phyloP scores from a whole-genome alignment of 2,113 vertebrate species.

The Psettodes erumei region DNA sequence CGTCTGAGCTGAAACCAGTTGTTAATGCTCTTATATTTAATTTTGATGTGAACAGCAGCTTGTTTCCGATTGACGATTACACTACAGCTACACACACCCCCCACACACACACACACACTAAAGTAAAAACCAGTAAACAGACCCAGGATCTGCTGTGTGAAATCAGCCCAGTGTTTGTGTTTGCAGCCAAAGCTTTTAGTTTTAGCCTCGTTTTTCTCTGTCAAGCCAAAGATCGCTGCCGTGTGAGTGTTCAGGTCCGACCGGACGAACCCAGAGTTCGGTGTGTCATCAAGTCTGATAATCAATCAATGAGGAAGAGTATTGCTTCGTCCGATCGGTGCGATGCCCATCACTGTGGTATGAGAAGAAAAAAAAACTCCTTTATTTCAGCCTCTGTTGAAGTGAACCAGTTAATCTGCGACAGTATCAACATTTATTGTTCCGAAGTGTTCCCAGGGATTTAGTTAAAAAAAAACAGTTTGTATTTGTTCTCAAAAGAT shows the following conservation, averaged over 20 bases:
- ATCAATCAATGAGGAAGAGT: constrained; percentile 4
- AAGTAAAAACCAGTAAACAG: background rate
- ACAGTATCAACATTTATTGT: too few relatives aligned
- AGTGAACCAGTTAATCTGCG: too few relatives aligned
- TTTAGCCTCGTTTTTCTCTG: background rate
- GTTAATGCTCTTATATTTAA: background rate
- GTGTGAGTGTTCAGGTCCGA: background rate
- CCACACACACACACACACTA: too few relatives aligned
- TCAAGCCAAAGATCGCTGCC: constrained; percentile 18
- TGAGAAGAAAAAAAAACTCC: background rate
- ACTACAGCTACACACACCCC: background rate
- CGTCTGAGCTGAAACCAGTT: too few relatives aligned
- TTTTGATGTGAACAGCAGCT: background rate
- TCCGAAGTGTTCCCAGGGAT: too few relatives aligned
- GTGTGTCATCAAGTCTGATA: constrained; percentile 11
- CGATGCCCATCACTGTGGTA: constrained; percentile 18
- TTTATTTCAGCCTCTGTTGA: background rate
- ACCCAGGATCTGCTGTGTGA: background rate
- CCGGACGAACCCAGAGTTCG: background rate
- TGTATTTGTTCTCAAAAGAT: too few relatives aligned
- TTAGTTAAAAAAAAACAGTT: too few relatives aligned
- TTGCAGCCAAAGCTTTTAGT: constrained; percentile 1
- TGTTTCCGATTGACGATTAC: background rate
- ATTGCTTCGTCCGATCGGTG: constrained; percentile 1
- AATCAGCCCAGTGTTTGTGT: background rate